Evolutionary conservation across 2,113 vertebrate genomes (phyloP), one percentile per base, ranked within the genome.

Genomic region (Epinephelus lanceolatus): DNA sequence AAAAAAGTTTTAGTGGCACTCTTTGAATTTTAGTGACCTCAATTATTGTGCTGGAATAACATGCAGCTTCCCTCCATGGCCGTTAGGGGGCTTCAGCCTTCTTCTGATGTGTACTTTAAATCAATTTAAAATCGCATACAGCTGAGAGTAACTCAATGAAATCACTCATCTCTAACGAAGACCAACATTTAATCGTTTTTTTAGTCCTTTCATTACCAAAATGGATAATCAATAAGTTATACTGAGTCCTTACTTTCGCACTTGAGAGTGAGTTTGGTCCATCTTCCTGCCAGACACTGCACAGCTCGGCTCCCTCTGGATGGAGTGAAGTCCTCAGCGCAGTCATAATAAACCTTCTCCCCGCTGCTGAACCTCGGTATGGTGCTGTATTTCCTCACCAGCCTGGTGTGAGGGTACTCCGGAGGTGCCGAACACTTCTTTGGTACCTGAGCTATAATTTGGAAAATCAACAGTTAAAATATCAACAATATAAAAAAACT

Each of bases 161-260:
- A 18, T 12, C 37, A 15, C 4, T 0, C 21, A 59, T 8, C 19
- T n/a, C 3, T 0, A 15, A 14, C 4, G 9, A 55, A 8, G 9
- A 37, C 18, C 2, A 27, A 21, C 4, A 11, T 7, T 21, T 13
- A 25, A 53, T 1, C 0, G 3, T 40, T 2, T 45, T 0, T 42
- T 27, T 8, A 37, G 6, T 2, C 0, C 5, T 0, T 21, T 6
- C 7, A 27, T 25, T 27, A 3, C 15, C 3, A 0, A 23, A n/a
- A 3, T 55, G 3, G 53, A 56, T 45, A 1, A 12, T 45, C 2
- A 45, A 2, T 45, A 45, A 27, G 4, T 1, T 2, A 18, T 18
- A 2, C 1, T 0, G 27, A 7, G 40, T 14, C 55, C 93, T 88
- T 78, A 95, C 95, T 90, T 66, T 80, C 18, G 23, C 95, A 95